Conservation (phyloP, 2,888 invertebrate genomes). For the Sesia bembeciformis region DNA sequence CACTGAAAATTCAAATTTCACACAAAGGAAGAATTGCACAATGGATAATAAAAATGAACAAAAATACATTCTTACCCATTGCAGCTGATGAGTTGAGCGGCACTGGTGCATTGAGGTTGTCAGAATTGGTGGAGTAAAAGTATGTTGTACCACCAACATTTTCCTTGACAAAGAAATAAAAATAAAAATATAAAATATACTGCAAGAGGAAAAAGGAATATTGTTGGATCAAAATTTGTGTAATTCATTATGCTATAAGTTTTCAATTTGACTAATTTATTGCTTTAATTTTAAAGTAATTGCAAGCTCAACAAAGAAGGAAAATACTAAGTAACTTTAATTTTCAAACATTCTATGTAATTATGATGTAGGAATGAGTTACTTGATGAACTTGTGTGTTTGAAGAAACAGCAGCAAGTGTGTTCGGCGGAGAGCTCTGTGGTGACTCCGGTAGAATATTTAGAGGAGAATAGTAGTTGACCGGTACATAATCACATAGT, state of each 20-base stretch:
- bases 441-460: conserved; percentile 46
- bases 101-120: conserved; percentile 57
- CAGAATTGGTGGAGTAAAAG: conserved; percentile 84
- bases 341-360: not conserved
- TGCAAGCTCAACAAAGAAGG: not conserved
- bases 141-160: conserved; percentile 96
- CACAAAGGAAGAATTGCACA: not conserved
- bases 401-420: conserved; percentile 22
- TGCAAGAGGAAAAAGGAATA: not conserved
- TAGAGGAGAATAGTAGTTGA: conserved; percentile 42
- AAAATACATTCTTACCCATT: conserved; percentile 32
- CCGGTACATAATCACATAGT: conserved; percentile 52
- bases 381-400: conserved; percentile 62
- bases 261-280: too few relatives aligned
- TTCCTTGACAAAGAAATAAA: conserved; percentile 70
- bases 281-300: too few relatives aligned
- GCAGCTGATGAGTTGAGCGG: conserved; percentile 44
- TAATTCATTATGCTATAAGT: not conserved
- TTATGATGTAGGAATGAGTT: conserved; percentile 3
- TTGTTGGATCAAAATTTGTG: not conserved
- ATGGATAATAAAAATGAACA: not conserved
- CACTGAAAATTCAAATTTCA: too few relatives aligned
- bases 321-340: not conserved
- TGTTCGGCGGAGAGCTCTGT: conserved; percentile 39
- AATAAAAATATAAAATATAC: too few relatives aligned